phyloP scores from a whole-genome alignment of 1,140 invertebrate species.

The Campodea augens region DNA sequence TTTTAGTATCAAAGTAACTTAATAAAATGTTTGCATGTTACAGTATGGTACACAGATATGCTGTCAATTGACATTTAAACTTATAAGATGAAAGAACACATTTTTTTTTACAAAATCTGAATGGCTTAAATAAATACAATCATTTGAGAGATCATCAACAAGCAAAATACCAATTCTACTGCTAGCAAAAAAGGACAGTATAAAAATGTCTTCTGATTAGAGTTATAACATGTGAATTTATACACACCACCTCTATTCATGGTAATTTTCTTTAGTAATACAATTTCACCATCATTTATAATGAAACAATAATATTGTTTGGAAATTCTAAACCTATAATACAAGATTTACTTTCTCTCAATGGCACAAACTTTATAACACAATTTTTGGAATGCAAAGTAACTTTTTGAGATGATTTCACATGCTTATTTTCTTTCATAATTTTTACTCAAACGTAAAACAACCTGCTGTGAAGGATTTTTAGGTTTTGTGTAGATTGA shows the following conservation, averaged over 20 bases:
- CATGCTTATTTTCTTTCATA: not conserved
- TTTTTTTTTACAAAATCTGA: too few relatives aligned
- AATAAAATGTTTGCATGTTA: too few relatives aligned
- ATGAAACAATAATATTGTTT: conserved; percentile 1
- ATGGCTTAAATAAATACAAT: too few relatives aligned
- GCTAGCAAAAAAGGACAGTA: not conserved
- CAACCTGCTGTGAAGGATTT: conserved; percentile 1
- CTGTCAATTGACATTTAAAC: too few relatives aligned
- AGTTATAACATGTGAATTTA: not conserved
- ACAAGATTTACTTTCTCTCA: not conserved
- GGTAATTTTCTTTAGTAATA: not conserved
- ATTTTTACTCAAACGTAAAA: not conserved
- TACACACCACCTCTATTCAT: not conserved
- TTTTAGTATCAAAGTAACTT: too few relatives aligned
- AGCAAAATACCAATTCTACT: too few relatives aligned
- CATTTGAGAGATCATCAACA: too few relatives aligned
- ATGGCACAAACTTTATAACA: not conserved
- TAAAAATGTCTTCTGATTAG: not conserved
- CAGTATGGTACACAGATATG: too few relatives aligned
- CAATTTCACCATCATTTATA: not conserved
- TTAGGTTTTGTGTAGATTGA: too few relatives aligned
- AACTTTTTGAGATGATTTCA: not conserved
- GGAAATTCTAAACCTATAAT: not conserved
- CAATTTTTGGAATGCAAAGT: not conserved
- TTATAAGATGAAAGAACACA: too few relatives aligned